Evolutionary conservation across 1,140 invertebrate genomes (phyloP).

Genomic region (Zophobas atratus): DNA sequence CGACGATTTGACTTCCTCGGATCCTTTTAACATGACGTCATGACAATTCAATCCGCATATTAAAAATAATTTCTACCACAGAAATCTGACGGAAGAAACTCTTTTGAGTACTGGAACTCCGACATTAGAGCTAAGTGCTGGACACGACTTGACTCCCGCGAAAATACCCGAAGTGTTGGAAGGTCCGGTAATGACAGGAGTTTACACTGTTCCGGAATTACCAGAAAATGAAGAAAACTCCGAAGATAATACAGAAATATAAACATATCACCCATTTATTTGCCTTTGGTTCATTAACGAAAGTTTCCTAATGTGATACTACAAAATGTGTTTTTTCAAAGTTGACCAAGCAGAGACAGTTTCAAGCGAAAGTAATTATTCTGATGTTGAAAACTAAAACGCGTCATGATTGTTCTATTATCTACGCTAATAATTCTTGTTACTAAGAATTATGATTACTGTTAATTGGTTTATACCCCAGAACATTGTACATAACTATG

Average conservation of each 20-base stretch:
- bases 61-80: conserved; percentile 71
- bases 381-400: not conserved
- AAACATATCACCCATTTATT: conserved; percentile 56
- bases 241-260: conserved; percentile 76
- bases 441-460: conserved; percentile 2
- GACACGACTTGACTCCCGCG: conserved; percentile 60
- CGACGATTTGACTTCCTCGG: conserved; percentile 72
- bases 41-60: conserved; percentile 75
- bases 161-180: conserved; percentile 68
- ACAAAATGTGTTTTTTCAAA: not conserved
- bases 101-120: conserved; percentile 74
- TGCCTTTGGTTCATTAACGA: not conserved
- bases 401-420: not conserved
- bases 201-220: conserved; percentile 77
- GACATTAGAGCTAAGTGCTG: conserved; percentile 68
- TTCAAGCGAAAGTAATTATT: not conserved
- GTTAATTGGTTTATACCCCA: conserved; percentile 7
- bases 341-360: conserved; percentile 4
- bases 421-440: not conserved
- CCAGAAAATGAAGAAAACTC: conserved; percentile 74
- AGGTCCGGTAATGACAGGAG: conserved; percentile 69
- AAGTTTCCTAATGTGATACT: not conserved
- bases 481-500: conserved; percentile 23
- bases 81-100: conserved; percentile 78
- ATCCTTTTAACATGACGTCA: conserved; percentile 75